phyloP scores from a whole-genome alignment of 1,140 invertebrate genomes.

The Ceratina calcarata region DNA sequence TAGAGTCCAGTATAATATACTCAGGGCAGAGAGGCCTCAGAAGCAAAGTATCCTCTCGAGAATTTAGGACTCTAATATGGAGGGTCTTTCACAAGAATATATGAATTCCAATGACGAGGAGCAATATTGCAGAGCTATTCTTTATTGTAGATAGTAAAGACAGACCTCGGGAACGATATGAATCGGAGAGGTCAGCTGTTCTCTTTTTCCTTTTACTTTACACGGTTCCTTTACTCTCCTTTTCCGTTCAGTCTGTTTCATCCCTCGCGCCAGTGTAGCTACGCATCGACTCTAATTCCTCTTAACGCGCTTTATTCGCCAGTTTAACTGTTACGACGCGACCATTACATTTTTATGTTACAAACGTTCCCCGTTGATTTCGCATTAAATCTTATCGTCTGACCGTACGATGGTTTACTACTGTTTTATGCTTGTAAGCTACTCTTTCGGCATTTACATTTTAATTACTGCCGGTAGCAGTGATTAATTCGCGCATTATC shows the following conservation, averaged over 20 bases:
- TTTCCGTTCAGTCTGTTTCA: not conserved
- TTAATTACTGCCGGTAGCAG: not conserved
- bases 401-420: not conserved
- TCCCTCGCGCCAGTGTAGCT: not conserved
- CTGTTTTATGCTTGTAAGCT: not conserved
- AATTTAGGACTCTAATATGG: conserved; percentile 68
- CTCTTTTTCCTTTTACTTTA: not conserved
- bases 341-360: not conserved
- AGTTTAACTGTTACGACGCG: not conserved
- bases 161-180: conserved; percentile 11
- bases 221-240: not conserved
- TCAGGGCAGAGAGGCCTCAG: conserved; percentile 12
- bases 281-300: conserved; percentile 11
- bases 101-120: conserved; percentile 67
- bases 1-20: conserved; percentile 37
- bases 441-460: not conserved
- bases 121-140: conserved; percentile 62
- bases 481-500: not conserved
- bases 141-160: conserved; percentile 66
- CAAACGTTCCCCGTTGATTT: not conserved
- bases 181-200: conserved; percentile 32
- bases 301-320: conserved; percentile 6
- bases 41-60: conserved; percentile 54
- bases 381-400: not conserved
- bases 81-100: conserved; percentile 53